Conservation (phyloP, 1,140 invertebrate species). For the Listronotus bonariensis region DNA sequence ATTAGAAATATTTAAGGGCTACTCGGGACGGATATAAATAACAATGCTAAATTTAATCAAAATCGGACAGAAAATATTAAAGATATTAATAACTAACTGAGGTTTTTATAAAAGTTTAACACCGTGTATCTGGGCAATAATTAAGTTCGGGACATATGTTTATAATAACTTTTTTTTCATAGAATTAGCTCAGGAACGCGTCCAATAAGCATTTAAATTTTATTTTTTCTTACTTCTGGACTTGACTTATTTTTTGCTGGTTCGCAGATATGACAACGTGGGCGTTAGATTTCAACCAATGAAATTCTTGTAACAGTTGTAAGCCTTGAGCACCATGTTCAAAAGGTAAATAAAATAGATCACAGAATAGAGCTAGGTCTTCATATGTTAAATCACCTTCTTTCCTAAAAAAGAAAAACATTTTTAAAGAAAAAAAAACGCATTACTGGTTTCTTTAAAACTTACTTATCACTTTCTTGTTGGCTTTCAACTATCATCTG, state of each 20-base stretch:
- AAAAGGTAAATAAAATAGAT: slow-evolving; percentile 96
- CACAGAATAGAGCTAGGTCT: slow-evolving; percentile 85
- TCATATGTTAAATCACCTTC: slow-evolving; percentile 70
- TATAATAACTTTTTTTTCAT: no score
- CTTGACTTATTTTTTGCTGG: slow-evolving; percentile 59
- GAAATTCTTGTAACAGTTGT: slow-evolving; percentile 88
- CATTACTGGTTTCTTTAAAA: not conserved
- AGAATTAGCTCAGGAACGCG: no score
- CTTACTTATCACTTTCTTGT: slow-evolving; percentile 48
- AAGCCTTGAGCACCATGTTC: slow-evolving; percentile 90
- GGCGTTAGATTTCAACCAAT: slow-evolving; percentile 93
- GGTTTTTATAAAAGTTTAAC: no score
- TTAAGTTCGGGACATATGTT: no score
- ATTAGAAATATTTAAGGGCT: no score
- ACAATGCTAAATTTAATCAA: no score
- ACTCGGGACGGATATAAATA: no score
- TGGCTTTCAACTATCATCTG: slow-evolving; percentile 53
- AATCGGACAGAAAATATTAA: no score
- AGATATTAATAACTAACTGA: no score
- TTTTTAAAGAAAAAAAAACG: not conserved
- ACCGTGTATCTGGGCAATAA: no score
- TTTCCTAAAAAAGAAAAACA: slow-evolving; percentile 44
- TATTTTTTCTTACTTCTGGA: slow-evolving; percentile 58
- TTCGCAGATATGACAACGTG: slow-evolving; percentile 66
- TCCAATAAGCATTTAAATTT: no score